Percentiles rank a stretch among this genome's conserved stretches.
phyloP scores from a whole-genome alignment of 2,888 invertebrate genomes.

The Crematogaster levior region DNA sequence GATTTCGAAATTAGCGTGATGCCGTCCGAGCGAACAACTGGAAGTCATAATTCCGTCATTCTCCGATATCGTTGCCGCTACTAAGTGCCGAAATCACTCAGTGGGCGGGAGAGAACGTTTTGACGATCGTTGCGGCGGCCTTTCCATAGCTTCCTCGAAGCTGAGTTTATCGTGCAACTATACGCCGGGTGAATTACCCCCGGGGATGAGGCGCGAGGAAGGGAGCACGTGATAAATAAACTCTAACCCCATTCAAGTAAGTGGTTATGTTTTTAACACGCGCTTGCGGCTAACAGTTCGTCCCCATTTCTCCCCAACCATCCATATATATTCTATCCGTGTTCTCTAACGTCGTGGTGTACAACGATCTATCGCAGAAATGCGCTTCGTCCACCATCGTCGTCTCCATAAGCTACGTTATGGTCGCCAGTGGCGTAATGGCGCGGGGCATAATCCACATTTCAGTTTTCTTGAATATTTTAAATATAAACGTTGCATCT shows the following conservation, averaged over 20 bases:
- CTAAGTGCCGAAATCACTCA: slow-evolving; percentile 64
- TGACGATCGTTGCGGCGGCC: slow-evolving; percentile 36
- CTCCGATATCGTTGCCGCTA: slow-evolving; percentile 42
- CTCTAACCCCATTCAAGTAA: slow-evolving; percentile 80
- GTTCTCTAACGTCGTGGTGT: slow-evolving; percentile 28
- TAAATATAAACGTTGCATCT: no score
- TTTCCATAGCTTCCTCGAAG: slow-evolving; percentile 43
- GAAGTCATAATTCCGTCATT: slow-evolving; percentile 67
- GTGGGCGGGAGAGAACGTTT: slow-evolving; percentile 52
- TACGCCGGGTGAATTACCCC: slow-evolving; percentile 58
- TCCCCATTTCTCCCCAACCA: slow-evolving; percentile 48
- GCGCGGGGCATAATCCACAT: not conserved
- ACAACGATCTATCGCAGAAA: slow-evolving; percentile 60
- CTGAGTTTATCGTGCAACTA: slow-evolving; percentile 1
- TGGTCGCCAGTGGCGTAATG: slow-evolving; percentile 62
- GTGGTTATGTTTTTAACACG: slow-evolving; percentile 84
- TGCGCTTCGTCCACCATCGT: slow-evolving; percentile 55
- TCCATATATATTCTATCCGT: slow-evolving; percentile 29
- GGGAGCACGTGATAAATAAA: slow-evolving; percentile 78
- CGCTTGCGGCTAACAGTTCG: slow-evolving; percentile 76
- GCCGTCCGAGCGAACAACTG: slow-evolving; percentile 21
- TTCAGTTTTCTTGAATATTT: not conserved
- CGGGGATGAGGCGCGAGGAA: slow-evolving; percentile 40
- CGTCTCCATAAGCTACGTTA: slow-evolving; percentile 67
- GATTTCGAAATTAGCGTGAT: slow-evolving; percentile 31